These are phyloP conservation scores for Myodes glareolus DNA, from an alignment of 2,113 vertebrate species.

Conservation along the genomic window DNA sequence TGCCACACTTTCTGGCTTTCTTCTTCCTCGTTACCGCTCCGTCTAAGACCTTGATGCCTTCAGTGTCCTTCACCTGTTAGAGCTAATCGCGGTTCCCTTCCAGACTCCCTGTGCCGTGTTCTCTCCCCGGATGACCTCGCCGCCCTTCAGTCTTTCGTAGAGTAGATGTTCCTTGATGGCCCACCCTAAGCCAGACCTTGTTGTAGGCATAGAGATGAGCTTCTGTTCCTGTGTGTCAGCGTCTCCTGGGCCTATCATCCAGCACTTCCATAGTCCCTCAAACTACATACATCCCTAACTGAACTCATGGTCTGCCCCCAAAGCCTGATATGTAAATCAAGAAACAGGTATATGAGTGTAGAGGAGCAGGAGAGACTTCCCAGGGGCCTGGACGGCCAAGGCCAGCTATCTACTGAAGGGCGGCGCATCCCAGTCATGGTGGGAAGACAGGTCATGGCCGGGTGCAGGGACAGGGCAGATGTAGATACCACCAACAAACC, in stretches of 20 bases:
- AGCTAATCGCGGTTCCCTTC: neutral
- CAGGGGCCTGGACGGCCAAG: neutral
- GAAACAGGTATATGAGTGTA: neutral
- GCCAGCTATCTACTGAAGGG: neutral
- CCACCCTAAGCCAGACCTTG: neutral
- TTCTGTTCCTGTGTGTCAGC: neutral
- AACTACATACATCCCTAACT: conserved; percentile 4
- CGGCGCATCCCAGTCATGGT: neutral
- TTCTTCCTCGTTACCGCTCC: neutral
- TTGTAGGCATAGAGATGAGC: neutral
- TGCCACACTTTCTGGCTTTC: neutral
- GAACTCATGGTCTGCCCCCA: conserved; percentile 35
- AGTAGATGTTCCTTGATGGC: neutral
- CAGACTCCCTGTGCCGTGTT: neutral
- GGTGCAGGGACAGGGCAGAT: neutral
- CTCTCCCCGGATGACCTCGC: neutral
- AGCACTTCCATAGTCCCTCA: conserved; percentile 22
- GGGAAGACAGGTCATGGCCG: neutral
- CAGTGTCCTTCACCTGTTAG: conserved; percentile 29
- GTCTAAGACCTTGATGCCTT: conserved; percentile 11
- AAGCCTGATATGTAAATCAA: conserved; percentile 26
- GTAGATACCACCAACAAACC: neutral
- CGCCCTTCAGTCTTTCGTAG: neutral
- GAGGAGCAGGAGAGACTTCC: neutral
- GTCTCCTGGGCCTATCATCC: neutral